Conservation (phyloP, 1,140 invertebrate genomes). For the Caenorhabditis elegans region WBcel235 BX284604.4:1294501-1295000, state of each 20-base stretch:
- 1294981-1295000: too few species aligned
- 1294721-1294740: slow-evolving; percentile 90
- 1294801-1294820: too few species aligned
- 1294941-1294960: neutral
- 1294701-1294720: slow-evolving; percentile 98
- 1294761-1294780: neutral
- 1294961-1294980: too few species aligned
- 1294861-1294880: too few species aligned
- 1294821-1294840: too few species aligned
- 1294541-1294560: slow-evolving; percentile 82
- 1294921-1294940: too few species aligned
- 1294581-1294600: slow-evolving; percentile 92
- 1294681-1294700: slow-evolving; percentile 89
- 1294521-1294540: slow-evolving; percentile 82
- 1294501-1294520: slow-evolving; percentile 75
- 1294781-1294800: too few species aligned
- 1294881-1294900: too few species aligned
- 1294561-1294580: slow-evolving; percentile 84
- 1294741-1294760: too few species aligned
- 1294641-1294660: slow-evolving; percentile 92
- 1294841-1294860: too few species aligned
- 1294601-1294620: slow-evolving; percentile 90
- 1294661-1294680: slow-evolving; percentile 98
- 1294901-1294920: neutral
- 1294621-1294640: neutral